These are phyloP conservation scores for Bombus sylvicola DNA, from an alignment of 1,140 invertebrate genomes.

Conservation along the genomic window DNA sequence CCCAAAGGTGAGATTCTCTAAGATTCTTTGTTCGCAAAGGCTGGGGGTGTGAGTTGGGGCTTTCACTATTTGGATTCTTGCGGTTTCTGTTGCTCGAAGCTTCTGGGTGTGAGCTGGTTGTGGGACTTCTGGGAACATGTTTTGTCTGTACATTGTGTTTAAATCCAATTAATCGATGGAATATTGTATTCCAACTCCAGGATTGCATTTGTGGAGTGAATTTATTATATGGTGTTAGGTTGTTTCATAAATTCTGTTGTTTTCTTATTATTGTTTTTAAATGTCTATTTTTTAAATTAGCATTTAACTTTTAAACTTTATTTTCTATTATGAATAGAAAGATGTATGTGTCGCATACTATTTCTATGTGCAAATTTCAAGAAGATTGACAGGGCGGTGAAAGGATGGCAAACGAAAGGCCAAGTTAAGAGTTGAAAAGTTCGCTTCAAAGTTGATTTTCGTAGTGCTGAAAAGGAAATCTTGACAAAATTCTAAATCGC, in stretches of 20 bases:
- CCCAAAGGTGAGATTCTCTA: constrained; percentile 41
- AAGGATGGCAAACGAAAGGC: too few relatives aligned
- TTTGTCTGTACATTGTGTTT: neutral
- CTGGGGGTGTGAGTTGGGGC: neutral
- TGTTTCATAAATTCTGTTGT: neutral
- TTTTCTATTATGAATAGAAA: too few relatives aligned
- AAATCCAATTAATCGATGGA: neutral
- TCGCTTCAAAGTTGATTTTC: neutral
- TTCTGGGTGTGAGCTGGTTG: neutral
- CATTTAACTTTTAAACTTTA: too few relatives aligned
- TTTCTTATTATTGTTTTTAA: neutral
- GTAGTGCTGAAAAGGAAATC: neutral
- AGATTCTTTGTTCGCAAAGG: neutral
- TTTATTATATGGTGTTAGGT: too few relatives aligned
- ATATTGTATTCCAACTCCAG: neutral
- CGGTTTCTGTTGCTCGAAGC: neutral
- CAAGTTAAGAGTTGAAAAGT: too few relatives aligned
- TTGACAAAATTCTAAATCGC: neutral
- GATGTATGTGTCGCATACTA: too few relatives aligned
- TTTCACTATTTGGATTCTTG: neutral
- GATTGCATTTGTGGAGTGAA: neutral
- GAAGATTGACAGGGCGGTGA: too few relatives aligned
- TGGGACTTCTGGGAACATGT: neutral
- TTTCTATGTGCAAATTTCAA: too few relatives aligned
- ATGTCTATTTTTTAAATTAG: neutral